phyloP scores from a whole-genome alignment of 2,797 vertebrate genomes.

The Xerus rutilus region DNA sequence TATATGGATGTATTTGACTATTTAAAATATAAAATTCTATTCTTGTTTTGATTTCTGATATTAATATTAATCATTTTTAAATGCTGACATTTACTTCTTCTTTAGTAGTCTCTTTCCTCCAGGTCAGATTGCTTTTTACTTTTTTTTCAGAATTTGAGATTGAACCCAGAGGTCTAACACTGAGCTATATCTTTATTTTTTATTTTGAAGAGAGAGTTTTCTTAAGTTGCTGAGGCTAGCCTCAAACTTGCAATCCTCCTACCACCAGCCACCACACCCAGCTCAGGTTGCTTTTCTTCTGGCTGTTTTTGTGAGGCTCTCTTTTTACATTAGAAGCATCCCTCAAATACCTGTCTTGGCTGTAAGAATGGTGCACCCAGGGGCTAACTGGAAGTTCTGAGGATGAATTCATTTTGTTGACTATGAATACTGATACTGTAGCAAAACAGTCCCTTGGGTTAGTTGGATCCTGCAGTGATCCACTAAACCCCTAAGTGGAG shows the following conservation, averaged over 20 bases:
- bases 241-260: too few species aligned
- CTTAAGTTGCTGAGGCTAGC: too few species aligned
- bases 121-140: neutral
- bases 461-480: neutral
- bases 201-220: too few species aligned
- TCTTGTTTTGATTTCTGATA: conserved; percentile 47
- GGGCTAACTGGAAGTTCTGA: neutral
- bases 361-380: neutral
- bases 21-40: neutral
- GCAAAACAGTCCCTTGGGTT: neutral
- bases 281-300: conserved; percentile 1
- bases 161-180: too few species aligned
- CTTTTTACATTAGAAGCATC: neutral
- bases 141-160: neutral
- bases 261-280: too few species aligned
- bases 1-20: conserved; percentile 6
- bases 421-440: neutral
- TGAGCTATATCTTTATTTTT: too few species aligned
- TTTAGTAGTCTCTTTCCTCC: conserved; percentile 1
- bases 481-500: neutral
- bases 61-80: neutral
- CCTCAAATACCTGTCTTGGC: neutral
- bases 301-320: conserved; percentile 32
- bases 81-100: conserved; percentile 18
- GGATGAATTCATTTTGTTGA: neutral